Base-by-base conservation (phyloP, 2,113 vertebrate species). In the Colaptes auratus region DNA sequence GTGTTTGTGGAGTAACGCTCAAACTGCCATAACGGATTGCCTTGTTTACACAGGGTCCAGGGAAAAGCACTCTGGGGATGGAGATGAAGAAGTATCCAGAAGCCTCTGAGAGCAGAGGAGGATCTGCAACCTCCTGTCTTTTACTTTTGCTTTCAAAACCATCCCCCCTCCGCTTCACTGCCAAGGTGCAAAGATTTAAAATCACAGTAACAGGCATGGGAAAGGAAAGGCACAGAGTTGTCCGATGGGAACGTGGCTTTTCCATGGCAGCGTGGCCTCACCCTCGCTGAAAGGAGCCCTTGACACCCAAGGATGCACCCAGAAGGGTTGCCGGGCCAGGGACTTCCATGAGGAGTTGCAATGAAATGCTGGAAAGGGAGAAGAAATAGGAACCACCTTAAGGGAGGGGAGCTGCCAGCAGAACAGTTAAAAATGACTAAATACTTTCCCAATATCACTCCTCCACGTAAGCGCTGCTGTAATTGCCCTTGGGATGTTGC, bases 401-500 rank as follows among this genome's bases (percentile, higher is more conserved):
- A 97, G 89, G 95, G 89, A 96, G 81, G 78, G 86, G 36, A 97
- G 94, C 91, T 27, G 16, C 95, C 85, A 83, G 79, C 75, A 77
- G 79, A 86, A 94, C 91, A 92, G 91, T 94, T 94, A 74, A 91
- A 92, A 93, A 96, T 96, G 93, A 96, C 95, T 95, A 91, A 94
- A 95, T 88, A 91, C 94, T 96, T 97, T 95, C 95, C 96, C 93
- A 95, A 83, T 93, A 97, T 93, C 82, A 39, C 93, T 89, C 79
- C 82, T 96, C 94, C 95, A 93, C 93, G 88, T 91, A 96, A 95
- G 95, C 94, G 46, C 61, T 81, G 91, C 95, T 92, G 89, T 95
- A 92, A 95, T 92, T 91, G 96, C 96, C 95, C 94, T 86, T 93
- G 94, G 96, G 96, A 94, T 80, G 88, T 95, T 95, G 94, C 91